phyloP scores from a whole-genome alignment of 2,113 vertebrate genomes.

The Lynx canadensis region DNA sequence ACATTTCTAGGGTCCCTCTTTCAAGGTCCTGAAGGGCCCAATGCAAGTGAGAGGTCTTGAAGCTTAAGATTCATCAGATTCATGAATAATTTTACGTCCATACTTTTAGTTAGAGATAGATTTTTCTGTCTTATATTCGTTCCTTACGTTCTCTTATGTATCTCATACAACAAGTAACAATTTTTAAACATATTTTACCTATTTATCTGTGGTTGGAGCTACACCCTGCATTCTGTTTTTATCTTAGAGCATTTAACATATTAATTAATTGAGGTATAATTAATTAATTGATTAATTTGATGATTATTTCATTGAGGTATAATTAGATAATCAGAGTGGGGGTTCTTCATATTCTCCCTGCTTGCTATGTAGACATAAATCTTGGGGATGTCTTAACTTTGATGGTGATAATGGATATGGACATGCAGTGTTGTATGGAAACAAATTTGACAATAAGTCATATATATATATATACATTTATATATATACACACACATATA shows the following conservation, averaged over 20 bases:
- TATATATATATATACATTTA: too few relatives aligned
- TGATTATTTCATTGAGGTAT: not conserved
- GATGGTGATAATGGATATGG: not conserved
- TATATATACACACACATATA: too few relatives aligned
- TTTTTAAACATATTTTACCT: not conserved
- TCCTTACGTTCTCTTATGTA: not conserved
- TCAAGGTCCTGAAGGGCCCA: not conserved
- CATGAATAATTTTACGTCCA: not conserved
- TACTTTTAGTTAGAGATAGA: not conserved
- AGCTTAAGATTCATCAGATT: not conserved
- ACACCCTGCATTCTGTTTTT: not conserved
- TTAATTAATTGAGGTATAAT: not conserved
- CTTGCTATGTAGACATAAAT: not conserved
- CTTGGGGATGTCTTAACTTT: not conserved
- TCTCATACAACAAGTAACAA: not conserved
- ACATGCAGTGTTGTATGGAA: too few relatives aligned
- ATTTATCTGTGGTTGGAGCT: not conserved
- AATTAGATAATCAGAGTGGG: not conserved
- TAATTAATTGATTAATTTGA: not conserved
- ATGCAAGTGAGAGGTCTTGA: not conserved
- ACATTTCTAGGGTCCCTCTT: not conserved
- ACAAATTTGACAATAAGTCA: too few relatives aligned
- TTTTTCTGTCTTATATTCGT: not conserved
- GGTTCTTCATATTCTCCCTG: not conserved
- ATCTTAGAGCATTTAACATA: not conserved